Evolutionary conservation across 2,113 vertebrate species (phyloP).

Genomic region (Psittacula cyanocephala): DNA sequence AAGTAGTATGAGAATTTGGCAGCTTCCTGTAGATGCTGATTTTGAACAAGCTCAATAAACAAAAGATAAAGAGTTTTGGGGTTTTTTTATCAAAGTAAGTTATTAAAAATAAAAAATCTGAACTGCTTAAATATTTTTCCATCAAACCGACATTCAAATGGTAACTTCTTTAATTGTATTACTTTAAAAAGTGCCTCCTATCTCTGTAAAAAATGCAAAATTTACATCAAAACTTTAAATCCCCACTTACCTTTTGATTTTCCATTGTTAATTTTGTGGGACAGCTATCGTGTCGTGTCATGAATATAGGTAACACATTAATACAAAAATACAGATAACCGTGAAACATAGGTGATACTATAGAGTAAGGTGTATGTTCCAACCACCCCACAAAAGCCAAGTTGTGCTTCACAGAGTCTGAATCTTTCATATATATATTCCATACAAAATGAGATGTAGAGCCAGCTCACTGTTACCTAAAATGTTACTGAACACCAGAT

Average conservation of each 20-base stretch:
- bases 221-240: not conserved
- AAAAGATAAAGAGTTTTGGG: not conserved
- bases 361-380: not conserved
- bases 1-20: not conserved
- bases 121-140: not conserved
- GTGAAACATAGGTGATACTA: not conserved
- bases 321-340: not conserved
- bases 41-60: not conserved
- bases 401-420: not conserved
- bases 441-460: not conserved
- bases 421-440: fast-evolving
- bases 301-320: not conserved
- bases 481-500: not conserved
- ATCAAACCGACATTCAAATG: slow-evolving; percentile 2
- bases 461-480: not conserved
- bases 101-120: not conserved
- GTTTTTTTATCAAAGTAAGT: not conserved
- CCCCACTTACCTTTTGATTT: not conserved
- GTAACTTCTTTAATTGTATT: not conserved
- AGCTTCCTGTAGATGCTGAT: not conserved
- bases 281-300: not conserved
- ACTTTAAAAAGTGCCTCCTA: not conserved
- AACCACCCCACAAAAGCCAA: not conserved
- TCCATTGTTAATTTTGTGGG: not conserved
- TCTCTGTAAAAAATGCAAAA: not conserved